Percentiles rank a stretch among this genome's conserved stretches.
These are phyloP conservation scores for Formica exsecta DNA, from an alignment of 1,140 invertebrate species.

Conservation along the genomic window DNA sequence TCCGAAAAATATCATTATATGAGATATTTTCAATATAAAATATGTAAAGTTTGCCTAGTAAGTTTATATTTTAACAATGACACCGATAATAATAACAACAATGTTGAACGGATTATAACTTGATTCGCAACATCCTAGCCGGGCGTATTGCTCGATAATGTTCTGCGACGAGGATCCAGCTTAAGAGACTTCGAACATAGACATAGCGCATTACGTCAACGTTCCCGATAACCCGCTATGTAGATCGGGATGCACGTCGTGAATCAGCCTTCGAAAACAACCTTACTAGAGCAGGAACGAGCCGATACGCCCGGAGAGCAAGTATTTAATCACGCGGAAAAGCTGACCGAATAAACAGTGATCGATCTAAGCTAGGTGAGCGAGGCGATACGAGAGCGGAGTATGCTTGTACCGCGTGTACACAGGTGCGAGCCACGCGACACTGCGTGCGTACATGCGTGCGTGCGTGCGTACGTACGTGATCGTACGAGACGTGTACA, in stretches of 20 bases:
- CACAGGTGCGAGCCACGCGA: conserved; percentile 28
- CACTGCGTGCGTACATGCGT: neutral
- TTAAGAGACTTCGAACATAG: conserved; percentile 4
- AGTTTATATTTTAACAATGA: neutral
- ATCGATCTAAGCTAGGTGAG: conserved; percentile 10
- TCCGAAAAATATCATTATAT: neutral
- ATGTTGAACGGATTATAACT: neutral
- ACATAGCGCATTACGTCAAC: neutral
- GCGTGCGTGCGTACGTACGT: neutral
- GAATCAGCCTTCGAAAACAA: conserved; percentile 31
- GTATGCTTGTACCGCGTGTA: neutral
- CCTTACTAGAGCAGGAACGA: conserved; percentile 1
- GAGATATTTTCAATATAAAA: conserved; percentile 19
- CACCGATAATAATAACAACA: neutral
- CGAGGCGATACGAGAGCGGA: neutral
- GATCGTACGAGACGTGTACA: neutral
- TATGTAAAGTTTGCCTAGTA: neutral
- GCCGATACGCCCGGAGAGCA: conserved; percentile 27
- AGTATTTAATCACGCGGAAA: conserved; percentile 37
- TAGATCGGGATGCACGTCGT: neutral
- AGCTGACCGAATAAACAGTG: conserved; percentile 43
- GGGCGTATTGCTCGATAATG: neutral
- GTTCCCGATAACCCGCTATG: neutral
- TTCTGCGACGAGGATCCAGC: neutral
- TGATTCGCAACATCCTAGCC: neutral